These are phyloP conservation scores for Tholera decimalis DNA, from an alignment of 2,888 invertebrate species.

Conservation along the genomic window DNA sequence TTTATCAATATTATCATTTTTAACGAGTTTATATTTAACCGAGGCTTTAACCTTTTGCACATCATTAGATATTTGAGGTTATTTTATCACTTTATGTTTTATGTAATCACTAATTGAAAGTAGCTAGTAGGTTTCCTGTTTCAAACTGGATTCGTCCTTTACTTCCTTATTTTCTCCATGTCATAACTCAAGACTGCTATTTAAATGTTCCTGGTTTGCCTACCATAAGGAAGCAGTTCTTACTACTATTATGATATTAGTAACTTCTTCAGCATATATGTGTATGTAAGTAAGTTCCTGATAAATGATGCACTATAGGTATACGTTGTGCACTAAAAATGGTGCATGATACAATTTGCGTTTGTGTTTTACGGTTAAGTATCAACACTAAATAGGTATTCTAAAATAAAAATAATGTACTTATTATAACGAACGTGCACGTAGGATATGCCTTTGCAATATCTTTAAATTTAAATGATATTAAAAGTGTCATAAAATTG, in stretches of 20 bases:
- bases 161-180: constrained; percentile 26
- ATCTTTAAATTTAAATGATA: constrained; percentile 15
- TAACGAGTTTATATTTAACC: constrained; percentile 3
- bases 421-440: neutral
- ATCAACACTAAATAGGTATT: too few relatives aligned
- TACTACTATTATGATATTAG: neutral
- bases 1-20: constrained; percentile 8
- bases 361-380: neutral
- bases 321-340: neutral
- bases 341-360: neutral
- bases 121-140: constrained; percentile 1
- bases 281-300: neutral
- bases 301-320: neutral
- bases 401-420: neutral
- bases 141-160: constrained; percentile 15
- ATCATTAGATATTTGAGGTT: neutral
- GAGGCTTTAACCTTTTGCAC: constrained; percentile 3
- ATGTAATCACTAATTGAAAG: constrained; percentile 9
- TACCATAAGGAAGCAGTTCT: neutral
- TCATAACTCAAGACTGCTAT: neutral
- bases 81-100: neutral
- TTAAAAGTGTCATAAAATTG: constrained; percentile 8
- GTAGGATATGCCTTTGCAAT: neutral
- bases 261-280: neutral
- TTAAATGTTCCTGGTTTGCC: constrained; percentile 1